Conservation (phyloP, 2,113 vertebrate species). For the Sinocyclocheilus grahami region DNA sequence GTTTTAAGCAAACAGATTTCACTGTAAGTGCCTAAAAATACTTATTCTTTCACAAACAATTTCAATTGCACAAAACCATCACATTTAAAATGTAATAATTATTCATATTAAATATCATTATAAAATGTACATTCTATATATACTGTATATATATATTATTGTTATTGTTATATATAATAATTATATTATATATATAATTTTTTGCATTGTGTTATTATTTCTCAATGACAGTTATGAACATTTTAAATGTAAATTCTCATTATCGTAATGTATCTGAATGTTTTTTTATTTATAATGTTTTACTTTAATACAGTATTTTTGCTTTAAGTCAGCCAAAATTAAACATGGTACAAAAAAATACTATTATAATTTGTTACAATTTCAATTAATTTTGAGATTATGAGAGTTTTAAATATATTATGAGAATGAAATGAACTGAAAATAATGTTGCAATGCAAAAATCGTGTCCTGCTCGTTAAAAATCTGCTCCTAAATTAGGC, state of each 20-base stretch:
- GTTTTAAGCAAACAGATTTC: not conserved
- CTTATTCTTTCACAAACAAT: not conserved
- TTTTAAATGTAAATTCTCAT: not conserved
- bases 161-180: no score
- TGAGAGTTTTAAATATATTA: no score
- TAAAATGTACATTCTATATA: no score
- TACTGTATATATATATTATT: no score
- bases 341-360: not conserved
- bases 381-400: no score
- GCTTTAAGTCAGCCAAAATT: not conserved
- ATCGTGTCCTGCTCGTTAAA: no score
- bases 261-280: not conserved
- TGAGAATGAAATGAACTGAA: not conserved
- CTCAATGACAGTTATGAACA: no score
- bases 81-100: not conserved
- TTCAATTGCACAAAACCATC: not conserved
- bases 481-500: no score
- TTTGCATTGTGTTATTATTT: no score
- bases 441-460: not conserved
- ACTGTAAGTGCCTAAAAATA: not conserved
- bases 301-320: not conserved
- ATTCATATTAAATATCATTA: no score
- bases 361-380: not conserved
- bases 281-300: not conserved
- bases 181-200: no score